These are phyloP conservation scores for Aricia agestis DNA, from an alignment of 1,140 invertebrate genomes.

Conservation along the genomic window DNA sequence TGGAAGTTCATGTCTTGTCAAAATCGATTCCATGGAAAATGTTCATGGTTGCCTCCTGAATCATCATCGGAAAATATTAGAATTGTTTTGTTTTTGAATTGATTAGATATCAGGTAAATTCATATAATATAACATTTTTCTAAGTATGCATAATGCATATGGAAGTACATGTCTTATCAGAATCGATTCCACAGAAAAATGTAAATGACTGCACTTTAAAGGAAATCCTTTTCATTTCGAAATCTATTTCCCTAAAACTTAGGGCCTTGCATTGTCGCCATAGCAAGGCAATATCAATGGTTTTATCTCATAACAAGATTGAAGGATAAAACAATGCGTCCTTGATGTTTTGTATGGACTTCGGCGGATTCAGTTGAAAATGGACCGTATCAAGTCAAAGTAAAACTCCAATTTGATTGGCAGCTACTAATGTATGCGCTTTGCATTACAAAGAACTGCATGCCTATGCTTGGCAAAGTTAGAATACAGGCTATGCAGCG, in stretches of 20 bases:
- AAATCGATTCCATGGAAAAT: no score
- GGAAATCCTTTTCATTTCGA: neutral
- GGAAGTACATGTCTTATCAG: no score
- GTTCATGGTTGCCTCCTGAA: no score
- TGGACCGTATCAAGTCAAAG: neutral
- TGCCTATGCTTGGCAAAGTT: conserved; percentile 10
- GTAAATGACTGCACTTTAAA: no score
- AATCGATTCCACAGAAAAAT: no score
- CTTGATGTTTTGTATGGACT: conserved; percentile 1
- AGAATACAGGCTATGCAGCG: neutral
- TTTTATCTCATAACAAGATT: conserved; percentile 19
- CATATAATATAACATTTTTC: no score
- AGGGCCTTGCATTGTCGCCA: neutral
- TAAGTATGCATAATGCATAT: no score
- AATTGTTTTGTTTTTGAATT: no score
- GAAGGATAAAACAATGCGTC: conserved; percentile 10
- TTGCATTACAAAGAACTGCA: conserved; percentile 17
- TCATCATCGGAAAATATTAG: no score
- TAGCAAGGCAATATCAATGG: neutral
- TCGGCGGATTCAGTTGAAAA: neutral
- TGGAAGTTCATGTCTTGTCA: no score
- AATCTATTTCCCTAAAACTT: neutral
- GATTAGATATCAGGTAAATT: no score
- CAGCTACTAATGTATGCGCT: conserved; percentile 19
- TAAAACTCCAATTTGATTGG: conserved; percentile 5